A percentile compares a stretch with the other conserved stretches of the same genome.
These are phyloP conservation scores for Crotalus viridis DNA, from an alignment of 2,113 vertebrate genomes.

Conservation along the genomic window DNA sequence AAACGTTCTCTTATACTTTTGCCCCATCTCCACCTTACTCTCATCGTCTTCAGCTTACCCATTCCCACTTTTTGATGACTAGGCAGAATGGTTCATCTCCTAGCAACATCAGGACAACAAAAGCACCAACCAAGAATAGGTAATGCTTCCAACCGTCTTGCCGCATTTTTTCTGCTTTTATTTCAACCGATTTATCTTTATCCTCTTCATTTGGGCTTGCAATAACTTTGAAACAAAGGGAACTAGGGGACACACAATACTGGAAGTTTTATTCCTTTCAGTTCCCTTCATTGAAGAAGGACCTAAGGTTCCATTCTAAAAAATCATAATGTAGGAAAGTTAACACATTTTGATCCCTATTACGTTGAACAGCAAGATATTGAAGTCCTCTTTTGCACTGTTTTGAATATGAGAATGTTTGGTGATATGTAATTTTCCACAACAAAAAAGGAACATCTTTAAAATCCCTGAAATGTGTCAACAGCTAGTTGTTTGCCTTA, in stretches of 20 bases:
- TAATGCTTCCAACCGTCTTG: conserved; percentile 49
- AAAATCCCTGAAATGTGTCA: neutral
- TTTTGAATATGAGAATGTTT: neutral
- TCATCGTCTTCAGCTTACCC: conserved; percentile 23
- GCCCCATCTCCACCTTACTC: conserved; percentile 10
- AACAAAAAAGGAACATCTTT: neutral
- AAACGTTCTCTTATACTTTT: neutral
- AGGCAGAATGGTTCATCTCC: conserved; percentile 39
- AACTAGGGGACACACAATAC: neutral
- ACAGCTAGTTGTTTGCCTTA: neutral
- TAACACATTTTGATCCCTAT: neutral
- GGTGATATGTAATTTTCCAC: neutral
- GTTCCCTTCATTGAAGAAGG: conserved; percentile 1
- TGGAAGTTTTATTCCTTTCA: neutral
- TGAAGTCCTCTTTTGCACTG: neutral
- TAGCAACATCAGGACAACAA: conserved; percentile 59
- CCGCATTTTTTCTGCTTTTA: conserved; percentile 4
- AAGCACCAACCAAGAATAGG: conserved; percentile 55
- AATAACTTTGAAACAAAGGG: conserved; percentile 14
- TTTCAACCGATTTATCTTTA: conserved; percentile 18
- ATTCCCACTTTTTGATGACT: conserved; percentile 35
- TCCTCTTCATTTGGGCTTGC: conserved; percentile 27
- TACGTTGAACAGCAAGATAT: neutral
- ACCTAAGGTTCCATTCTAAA: neutral
- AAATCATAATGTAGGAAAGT: neutral